A percentile compares a stretch with the other conserved stretches of the same genome.
Evolutionary conservation across 2,888 invertebrate genomes (phyloP).

Genomic region (Chaitophorus viminalis): DNA sequence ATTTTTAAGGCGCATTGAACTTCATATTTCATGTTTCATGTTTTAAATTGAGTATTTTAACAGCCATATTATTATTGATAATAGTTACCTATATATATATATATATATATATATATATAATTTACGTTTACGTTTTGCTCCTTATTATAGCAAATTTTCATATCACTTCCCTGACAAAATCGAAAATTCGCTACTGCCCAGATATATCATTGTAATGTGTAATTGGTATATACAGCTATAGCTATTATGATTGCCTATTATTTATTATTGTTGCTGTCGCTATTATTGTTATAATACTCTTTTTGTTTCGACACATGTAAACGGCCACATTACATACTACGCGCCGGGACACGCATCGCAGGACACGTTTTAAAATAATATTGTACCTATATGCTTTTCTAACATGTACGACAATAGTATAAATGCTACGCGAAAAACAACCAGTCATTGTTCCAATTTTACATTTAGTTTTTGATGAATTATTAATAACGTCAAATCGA

Average conservation of each 20-base stretch:
- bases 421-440: constrained; percentile 29
- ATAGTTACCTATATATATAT: too few species aligned
- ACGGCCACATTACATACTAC: not conserved
- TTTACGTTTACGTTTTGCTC: too few species aligned
- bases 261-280: not conserved
- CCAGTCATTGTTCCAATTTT: constrained; percentile 46
- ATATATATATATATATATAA: too few species aligned
- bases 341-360: not conserved
- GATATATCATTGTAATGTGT: not conserved
- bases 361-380: constrained; percentile 46
- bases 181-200: not conserved
- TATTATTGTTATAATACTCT: constrained; percentile 5
- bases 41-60: not conserved
- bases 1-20: too few species aligned
- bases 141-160: not conserved
- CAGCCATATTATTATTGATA: not conserved
- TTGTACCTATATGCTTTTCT: not conserved
- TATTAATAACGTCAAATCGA: constrained; percentile 44
- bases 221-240: not conserved
- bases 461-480: constrained; percentile 24
- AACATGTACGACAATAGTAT: constrained; percentile 1
- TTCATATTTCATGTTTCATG: not conserved
- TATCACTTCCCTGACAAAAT: not conserved
- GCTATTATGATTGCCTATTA: not conserved
- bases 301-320: constrained; percentile 40